Percentiles rank a stretch among this genome's conserved stretches.
Evolutionary conservation across 1,140 invertebrate genomes (phyloP).

Genomic region (Drosophila kikkawai): DNA sequence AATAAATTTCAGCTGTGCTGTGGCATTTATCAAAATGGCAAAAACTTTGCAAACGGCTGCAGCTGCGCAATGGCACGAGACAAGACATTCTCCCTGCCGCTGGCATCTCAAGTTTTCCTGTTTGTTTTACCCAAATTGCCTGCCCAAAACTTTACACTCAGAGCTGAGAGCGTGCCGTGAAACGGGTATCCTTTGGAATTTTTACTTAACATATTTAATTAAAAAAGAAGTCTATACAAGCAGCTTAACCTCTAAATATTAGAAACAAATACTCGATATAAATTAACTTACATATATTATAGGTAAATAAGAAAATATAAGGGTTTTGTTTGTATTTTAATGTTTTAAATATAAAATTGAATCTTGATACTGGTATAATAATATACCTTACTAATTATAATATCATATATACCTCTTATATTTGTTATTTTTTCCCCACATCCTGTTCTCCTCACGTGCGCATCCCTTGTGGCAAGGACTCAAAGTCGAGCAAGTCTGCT

Average conservation of each 20-base stretch:
- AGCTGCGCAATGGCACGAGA: slow-evolving; percentile 64
- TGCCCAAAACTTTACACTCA: slow-evolving; percentile 28
- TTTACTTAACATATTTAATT: too few relatives aligned
- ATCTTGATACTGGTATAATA: too few relatives aligned
- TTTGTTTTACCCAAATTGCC: slow-evolving; percentile 48
- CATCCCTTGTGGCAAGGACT: slow-evolving; percentile 3
- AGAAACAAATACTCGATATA: neutral
- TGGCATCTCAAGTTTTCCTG: slow-evolving; percentile 45
- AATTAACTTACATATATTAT: too few relatives aligned
- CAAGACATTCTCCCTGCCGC: slow-evolving; percentile 40
- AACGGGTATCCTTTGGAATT: neutral
- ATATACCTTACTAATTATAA: neutral
- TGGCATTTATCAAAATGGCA: slow-evolving; percentile 70
- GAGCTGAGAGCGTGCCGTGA: slow-evolving; percentile 10
- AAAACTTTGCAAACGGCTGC: slow-evolving; percentile 60
- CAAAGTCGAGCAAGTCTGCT: slow-evolving; percentile 30
- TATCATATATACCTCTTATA: neutral
- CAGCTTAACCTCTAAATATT: neutral
- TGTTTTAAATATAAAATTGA: neutral
- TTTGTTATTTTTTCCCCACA: neutral
- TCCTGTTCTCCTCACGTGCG: slow-evolving; percentile 12
- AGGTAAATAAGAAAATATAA: too few relatives aligned
- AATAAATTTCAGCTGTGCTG: slow-evolving; percentile 70
- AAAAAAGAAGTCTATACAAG: neutral
- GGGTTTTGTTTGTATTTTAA: neutral